A percentile compares a stretch with the other conserved stretches of the same genome.
Evolutionary conservation across 2,113 vertebrate genomes (phyloP).

Genomic region (Agapornis roseicollis): DNA sequence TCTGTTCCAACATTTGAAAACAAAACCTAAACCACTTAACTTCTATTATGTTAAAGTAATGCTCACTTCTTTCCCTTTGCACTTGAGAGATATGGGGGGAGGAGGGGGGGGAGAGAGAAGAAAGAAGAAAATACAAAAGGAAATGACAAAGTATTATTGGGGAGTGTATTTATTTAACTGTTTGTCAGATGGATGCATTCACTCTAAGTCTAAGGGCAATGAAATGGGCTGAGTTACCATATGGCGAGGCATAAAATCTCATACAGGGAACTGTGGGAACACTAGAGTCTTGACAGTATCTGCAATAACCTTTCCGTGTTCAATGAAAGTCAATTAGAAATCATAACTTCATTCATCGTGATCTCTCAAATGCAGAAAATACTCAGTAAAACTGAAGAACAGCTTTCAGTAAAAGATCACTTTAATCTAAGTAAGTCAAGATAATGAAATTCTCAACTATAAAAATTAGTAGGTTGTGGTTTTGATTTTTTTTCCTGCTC

Average conservation of each 20-base stretch:
- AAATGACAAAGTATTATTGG: background rate
- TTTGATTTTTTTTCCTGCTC: background rate
- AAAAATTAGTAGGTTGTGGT: background rate
- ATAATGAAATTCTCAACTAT: background rate
- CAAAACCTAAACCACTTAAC: background rate
- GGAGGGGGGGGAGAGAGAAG: background rate
- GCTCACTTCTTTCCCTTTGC: background rate
- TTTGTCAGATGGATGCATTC: background rate
- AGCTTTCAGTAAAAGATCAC: background rate
- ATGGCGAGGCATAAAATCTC: conserved; percentile 2
- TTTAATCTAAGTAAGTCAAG: background rate
- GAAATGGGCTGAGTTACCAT: background rate
- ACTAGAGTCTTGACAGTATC: background rate
- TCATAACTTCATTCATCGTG: background rate
- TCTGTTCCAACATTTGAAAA: background rate
- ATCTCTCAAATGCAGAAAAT: background rate
- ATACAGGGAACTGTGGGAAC: background rate
- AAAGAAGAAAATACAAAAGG: background rate
- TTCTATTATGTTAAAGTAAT: background rate
- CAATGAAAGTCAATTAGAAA: conserved; percentile 35
- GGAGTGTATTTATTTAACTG: background rate
- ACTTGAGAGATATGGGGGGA: background rate
- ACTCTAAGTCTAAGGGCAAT: background rate
- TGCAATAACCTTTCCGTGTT: background rate
- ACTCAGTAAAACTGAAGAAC: background rate